Percentiles rank a stretch among this genome's conserved stretches.
These are phyloP conservation scores for Heliangelus exortis DNA, from an alignment of 2,797 vertebrate species.

Conservation along the genomic window DNA sequence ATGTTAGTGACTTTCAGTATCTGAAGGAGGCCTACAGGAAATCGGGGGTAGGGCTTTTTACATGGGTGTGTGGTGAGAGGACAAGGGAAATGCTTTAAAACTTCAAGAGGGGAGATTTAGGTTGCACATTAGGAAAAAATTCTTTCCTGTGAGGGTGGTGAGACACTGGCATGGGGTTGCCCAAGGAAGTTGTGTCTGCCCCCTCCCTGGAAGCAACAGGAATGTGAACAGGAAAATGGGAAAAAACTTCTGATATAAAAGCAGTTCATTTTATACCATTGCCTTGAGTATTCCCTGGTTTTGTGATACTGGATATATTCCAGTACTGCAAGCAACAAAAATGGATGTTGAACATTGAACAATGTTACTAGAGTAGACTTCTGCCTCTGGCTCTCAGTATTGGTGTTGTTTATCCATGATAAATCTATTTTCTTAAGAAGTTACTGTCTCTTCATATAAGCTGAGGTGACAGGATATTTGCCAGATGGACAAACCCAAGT, in stretches of 20 bases:
- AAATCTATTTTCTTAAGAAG: neutral
- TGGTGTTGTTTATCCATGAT: neutral
- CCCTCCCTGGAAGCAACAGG: neutral
- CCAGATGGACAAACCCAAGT: neutral
- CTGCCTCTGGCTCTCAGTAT: neutral
- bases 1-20: no score
- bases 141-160: no score
- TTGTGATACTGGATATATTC: neutral
- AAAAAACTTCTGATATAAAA: neutral
- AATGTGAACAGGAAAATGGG: neutral
- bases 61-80: no score
- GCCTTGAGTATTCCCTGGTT: neutral
- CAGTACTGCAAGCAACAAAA: neutral
- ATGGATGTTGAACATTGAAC: neutral
- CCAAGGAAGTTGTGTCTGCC: no score
- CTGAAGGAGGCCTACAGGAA: no score
- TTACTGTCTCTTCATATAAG: neutral
- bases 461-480: neutral
- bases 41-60: no score
- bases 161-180: no score
- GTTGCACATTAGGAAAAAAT: no score
- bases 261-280: neutral
- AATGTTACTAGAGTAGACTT: neutral
- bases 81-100: no score
- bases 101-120: no score